phyloP scores from a whole-genome alignment of 2,888 invertebrate species.

The Rosalia funebris region DNA sequence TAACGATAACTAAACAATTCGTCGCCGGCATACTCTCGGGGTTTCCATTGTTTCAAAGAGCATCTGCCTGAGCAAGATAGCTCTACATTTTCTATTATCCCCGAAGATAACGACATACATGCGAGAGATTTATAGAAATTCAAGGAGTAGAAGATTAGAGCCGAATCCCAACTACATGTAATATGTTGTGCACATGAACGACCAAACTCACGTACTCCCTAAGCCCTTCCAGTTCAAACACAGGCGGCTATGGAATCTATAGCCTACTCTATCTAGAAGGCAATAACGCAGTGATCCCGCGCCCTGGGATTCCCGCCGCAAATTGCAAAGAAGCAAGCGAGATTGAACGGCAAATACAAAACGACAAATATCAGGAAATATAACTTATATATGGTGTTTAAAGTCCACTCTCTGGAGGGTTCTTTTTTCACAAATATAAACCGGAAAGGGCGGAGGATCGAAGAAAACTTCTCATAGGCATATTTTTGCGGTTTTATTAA shows the following conservation, averaged over 20 bases:
- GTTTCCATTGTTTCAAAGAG: conserved; percentile 7
- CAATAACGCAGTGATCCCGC: conserved; percentile 41
- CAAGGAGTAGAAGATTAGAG: conserved; percentile 24
- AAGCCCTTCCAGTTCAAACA: conserved; percentile 42
- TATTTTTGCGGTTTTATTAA: conserved; percentile 25
- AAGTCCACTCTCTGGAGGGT: conserved; percentile 39
- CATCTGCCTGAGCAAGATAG: conserved; percentile 15
- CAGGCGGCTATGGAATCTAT: conserved; percentile 27
- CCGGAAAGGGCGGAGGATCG: conserved; percentile 19
- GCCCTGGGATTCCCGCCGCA: conserved; percentile 41
- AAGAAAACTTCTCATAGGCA: conserved; percentile 6
- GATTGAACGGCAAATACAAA: conserved; percentile 46
- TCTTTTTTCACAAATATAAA: conserved; percentile 29
- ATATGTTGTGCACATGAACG: conserved; percentile 41
- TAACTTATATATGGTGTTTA: conserved; percentile 43
- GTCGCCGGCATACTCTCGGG: conserved; percentile 1
- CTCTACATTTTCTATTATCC: conserved; percentile 21
- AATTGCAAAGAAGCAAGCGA: conserved; percentile 42
- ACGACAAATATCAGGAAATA: conserved; percentile 44
- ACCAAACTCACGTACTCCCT: conserved; percentile 41
- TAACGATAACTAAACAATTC: conserved; percentile 13
- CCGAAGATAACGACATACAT: conserved; percentile 21
- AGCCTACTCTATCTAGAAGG: conserved; percentile 29
- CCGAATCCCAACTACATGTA: conserved; percentile 25
- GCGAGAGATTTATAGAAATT: conserved; percentile 27